Evolutionary conservation across 2,797 vertebrate species (phyloP).

Genomic region (Falco berigora): DNA sequence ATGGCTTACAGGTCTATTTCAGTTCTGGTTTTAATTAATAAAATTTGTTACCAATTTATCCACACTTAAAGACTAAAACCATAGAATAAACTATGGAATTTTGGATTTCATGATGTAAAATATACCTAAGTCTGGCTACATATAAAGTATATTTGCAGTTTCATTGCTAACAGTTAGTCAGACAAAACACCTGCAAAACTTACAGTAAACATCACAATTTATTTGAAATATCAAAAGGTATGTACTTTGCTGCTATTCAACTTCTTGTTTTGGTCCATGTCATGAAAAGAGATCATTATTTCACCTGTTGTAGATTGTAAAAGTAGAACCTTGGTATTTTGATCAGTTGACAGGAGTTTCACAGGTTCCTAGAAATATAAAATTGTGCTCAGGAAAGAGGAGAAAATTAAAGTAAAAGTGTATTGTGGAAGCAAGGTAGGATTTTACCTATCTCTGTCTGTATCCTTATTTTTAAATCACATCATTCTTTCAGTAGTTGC

Average conservation of each 20-base stretch:
- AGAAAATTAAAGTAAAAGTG: background rate
- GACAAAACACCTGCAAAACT: background rate
- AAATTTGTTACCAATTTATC: background rate
- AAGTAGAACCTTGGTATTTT: background rate
- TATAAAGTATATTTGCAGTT: background rate
- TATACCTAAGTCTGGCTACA: background rate
- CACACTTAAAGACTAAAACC: background rate
- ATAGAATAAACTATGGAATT: background rate
- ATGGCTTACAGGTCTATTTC: background rate
- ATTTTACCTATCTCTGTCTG: background rate
- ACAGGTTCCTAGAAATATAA: background rate
- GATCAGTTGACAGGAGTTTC: background rate
- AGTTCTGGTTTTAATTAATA: background rate
- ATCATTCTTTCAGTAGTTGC: background rate
- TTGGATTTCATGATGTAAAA: background rate
- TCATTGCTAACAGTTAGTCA: background rate
- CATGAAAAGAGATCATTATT: background rate
- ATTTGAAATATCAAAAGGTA: background rate
- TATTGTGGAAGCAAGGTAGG: background rate
- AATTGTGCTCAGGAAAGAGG: background rate
- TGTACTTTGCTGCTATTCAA: background rate
- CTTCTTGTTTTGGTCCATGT: background rate
- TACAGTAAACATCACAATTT: background rate
- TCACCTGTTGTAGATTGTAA: background rate
- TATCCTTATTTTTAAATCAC: background rate